These are phyloP conservation scores for Sebastes miniatus DNA, from an alignment of 2,797 vertebrate species.

Conservation along the genomic window DNA sequence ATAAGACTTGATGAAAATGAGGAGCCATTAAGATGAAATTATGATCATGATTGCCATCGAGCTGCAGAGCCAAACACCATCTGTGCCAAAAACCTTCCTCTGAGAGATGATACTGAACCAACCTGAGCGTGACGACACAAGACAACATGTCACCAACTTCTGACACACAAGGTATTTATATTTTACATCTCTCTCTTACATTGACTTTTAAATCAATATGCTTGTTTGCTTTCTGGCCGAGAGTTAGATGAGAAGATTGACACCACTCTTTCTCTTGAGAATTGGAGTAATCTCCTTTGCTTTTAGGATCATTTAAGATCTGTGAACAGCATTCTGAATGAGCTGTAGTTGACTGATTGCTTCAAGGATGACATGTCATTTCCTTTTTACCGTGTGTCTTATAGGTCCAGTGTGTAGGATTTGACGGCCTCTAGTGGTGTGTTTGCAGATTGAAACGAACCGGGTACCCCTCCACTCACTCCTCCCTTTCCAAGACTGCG, in stretches of 20 bases:
- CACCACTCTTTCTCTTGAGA: background rate
- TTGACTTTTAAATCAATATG: background rate
- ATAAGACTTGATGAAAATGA: slow-evolving; percentile 27
- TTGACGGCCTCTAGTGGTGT: no score
- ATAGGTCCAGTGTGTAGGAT: no score
- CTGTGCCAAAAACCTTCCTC: slow-evolving; percentile 4
- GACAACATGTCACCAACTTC: background rate
- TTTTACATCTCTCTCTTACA: background rate
- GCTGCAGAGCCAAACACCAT: slow-evolving; percentile 7
- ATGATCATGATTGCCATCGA: slow-evolving; percentile 10
- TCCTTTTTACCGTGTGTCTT: no score
- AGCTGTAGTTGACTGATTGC: background rate
- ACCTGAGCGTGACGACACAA: background rate
- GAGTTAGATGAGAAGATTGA: background rate
- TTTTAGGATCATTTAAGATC: background rate
- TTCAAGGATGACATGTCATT: no score
- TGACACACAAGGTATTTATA: background rate
- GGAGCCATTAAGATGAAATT: slow-evolving; percentile 22
- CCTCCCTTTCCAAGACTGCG: no score
- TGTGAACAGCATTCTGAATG: background rate
- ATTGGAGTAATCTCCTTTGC: background rate
- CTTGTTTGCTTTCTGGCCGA: background rate
- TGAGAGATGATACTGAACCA: background rate
- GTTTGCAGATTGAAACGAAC: background rate
- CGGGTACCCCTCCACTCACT: no score